A percentile compares a stretch with the other conserved stretches of the same genome.
These are phyloP conservation scores for Galendromus occidentalis DNA, from an alignment of 1,140 invertebrate species.

Conservation along the genomic window DNA sequence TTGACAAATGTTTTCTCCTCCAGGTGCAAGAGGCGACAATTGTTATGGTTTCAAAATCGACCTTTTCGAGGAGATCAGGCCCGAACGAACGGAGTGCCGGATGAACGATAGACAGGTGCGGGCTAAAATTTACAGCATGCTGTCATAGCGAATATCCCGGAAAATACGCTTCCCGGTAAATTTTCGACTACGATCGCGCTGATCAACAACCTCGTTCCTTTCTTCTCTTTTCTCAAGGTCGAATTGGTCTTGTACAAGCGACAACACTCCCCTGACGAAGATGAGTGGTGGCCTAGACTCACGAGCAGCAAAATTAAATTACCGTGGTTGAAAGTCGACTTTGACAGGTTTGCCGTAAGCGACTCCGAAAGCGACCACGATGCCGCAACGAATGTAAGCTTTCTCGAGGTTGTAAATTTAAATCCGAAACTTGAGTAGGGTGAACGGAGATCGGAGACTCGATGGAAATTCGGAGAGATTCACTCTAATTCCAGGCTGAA, in stretches of 20 bases:
- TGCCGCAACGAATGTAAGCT: slow-evolving; percentile 19
- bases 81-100: slow-evolving; percentile 27
- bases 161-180: too few relatives aligned
- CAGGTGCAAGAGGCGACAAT: slow-evolving; percentile 28
- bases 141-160: neutral
- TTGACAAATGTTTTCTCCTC: slow-evolving; percentile 32
- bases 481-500: slow-evolving; percentile 18
- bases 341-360: slow-evolving; percentile 52
- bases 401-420: too few relatives aligned
- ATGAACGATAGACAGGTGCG: neutral
- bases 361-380: slow-evolving; percentile 42
- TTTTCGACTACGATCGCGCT: slow-evolving; percentile 7
- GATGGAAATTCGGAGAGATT: too few relatives aligned
- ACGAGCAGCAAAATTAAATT: slow-evolving; percentile 54
- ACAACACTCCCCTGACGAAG: slow-evolving; percentile 22
- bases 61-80: slow-evolving; percentile 44
- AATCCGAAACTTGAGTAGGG: too few relatives aligned
- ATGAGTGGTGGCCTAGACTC: slow-evolving; percentile 59
- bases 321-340: slow-evolving; percentile 74
- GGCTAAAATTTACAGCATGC: slow-evolving; percentile 29
- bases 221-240: slow-evolving; percentile 27
- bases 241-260: slow-evolving; percentile 17
- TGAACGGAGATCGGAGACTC: too few relatives aligned
- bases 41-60: slow-evolving; percentile 47
- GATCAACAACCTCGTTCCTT: slow-evolving; percentile 9